Base-by-base conservation (phyloP, 92 coral and sea anemone genomes). In the Epizoanthus rinbou region DNA sequence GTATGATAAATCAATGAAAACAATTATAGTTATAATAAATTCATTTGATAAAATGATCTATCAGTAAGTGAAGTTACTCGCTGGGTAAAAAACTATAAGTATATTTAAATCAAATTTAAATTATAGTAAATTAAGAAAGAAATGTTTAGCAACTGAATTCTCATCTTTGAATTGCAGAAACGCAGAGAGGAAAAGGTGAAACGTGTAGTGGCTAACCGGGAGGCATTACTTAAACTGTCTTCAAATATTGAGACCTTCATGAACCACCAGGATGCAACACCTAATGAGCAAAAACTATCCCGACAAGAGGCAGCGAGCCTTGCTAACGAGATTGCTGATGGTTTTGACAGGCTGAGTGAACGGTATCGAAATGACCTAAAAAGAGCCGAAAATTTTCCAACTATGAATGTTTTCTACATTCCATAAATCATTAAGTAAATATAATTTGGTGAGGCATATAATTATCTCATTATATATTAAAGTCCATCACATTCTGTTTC, bases 301-400 rank as follows among this genome's bases (percentile, higher is more conserved):
- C 67, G 85, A 64, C 85, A 84, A 65, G 90, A 86, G 74, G 92
- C 94, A 16, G 75, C 91, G 4, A 73, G 84, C 59, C 88, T 95
- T 25, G 98, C 98, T 16, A 89, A 80, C 16, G 92, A 94, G 47
- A 94, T 95, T 90, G 98, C 98, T 7, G 92, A 88, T 86, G 89
- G 95, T 25, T 95, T 95, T 80, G 97, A 92, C 74, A 85, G 81
- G 76, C 65, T 93, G 74, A 86, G 90, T 64, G 79, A 91, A 43
- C 85, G 94, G 80, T 95, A 94, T 79, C 71, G 84, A 56, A 79
- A 85, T 25, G 98, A 91, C 79, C 86, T 95, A 37, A 84, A 90
- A 67, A 92, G 91, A 85, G 98, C 98, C 13, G 96, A 94, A 60
- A 90, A 80, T 41, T 95, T 91, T 73, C 69, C 81, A 76, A 76